Conservation (phyloP, 2,797 vertebrate genomes). For the Sparidentex hasta region DNA sequence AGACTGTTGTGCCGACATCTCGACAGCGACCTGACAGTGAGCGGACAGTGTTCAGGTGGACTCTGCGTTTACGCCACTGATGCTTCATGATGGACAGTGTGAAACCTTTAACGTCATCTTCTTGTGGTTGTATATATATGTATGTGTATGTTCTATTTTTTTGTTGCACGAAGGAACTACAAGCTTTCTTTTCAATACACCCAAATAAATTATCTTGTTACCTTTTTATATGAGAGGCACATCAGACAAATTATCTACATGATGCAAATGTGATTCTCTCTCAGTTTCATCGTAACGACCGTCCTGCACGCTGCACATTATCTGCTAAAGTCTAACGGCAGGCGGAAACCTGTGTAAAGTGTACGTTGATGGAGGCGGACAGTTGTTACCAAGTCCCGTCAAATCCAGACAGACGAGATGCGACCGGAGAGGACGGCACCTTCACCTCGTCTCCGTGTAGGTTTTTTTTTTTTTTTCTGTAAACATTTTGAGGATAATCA, state of each 20-base stretch:
- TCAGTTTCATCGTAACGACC: not conserved
- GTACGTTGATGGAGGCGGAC: slow-evolving; percentile 5
- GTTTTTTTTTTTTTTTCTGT: slow-evolving; percentile 28
- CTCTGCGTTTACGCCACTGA: no score
- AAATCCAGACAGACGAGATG: slow-evolving; percentile 35
- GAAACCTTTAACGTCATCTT: no score
- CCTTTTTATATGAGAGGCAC: no score
- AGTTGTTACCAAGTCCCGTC: slow-evolving; percentile 23
- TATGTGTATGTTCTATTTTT: no score
- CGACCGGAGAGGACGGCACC: slow-evolving; percentile 32
- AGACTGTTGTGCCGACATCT: no score
- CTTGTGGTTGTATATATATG: no score
- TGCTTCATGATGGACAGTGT: no score
- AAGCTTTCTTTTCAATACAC: no score
- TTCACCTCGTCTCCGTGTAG: slow-evolving; percentile 38
- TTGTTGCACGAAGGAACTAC: no score
- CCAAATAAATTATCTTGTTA: no score
- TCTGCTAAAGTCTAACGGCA: not conserved
- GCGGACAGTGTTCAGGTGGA: no score
- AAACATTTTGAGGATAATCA: slow-evolving; percentile 72
- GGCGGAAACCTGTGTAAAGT: not conserved
- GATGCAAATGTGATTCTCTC: not conserved
- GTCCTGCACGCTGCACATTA: not conserved
- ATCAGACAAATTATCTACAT: not conserved
- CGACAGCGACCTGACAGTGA: no score